Base-by-base conservation (phyloP, 1,140 invertebrate species). In the Chionoecetes opilio region DNA sequence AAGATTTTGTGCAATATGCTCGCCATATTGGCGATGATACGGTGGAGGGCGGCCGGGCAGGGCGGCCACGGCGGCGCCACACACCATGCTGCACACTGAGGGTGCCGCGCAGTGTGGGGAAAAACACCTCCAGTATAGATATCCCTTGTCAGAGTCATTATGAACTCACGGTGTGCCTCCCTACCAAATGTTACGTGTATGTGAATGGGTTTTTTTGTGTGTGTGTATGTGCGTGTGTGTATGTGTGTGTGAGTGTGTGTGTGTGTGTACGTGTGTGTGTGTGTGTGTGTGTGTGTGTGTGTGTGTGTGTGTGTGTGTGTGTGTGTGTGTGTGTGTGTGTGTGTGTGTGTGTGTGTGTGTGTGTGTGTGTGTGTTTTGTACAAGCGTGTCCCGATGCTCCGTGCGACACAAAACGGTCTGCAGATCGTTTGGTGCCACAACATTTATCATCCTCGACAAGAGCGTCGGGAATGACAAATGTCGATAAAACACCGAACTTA, bases 1-100 rank as follows among this genome's bases (percentile, higher is more conserved):
- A 95, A 95, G 94, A 95, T 91, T 92, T 95, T 37, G 94, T 95
- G 94, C 94, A 95, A 95, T 95, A 95, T 88, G 31, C 82, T 94
- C 86, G 63, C 87, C 86, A 88, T 94, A 94, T 88, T 88, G 93
- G 86, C 53, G 86, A 82, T 38, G 93, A 31, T 88, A 94, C n/a
- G 17, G 87, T 89, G n/a, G 93, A 89, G 35, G 37, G 35, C 29
- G 91, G 17, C n/a, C 31, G 46, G 3, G 41, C 38, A 75, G n/a
- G 5, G 82, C 32, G 32, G 87, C 37, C n/a, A 46, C n/a, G 21
- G 37, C 37, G 14, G 87, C 63, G 21, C 63, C 63, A 75, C 63
- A 75, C 63, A 75, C n/a, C 21, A 0, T 75, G 63, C 21, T 87
- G 31, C 34, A 34, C 85, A 87, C 34, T 37, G 85, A 8, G 21